Conservation (phyloP, 2,797 vertebrate species). For the Sebastes flavidus region DNA sequence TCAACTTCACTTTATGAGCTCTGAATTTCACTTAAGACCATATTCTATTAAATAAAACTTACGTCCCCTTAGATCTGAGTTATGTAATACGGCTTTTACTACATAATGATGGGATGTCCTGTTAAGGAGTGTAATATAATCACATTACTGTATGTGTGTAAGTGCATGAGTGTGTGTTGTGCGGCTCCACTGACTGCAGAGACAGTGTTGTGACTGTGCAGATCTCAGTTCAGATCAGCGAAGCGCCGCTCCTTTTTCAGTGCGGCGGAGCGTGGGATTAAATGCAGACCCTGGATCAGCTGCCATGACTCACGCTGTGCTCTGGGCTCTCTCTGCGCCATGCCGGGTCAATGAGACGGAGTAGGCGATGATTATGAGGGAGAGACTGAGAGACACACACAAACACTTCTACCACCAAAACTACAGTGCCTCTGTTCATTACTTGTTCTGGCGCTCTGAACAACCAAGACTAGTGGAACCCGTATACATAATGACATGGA, state of each 20-base stretch:
- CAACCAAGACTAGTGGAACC: constrained; percentile 4
- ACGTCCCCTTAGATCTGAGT: background rate
- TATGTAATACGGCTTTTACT: background rate
- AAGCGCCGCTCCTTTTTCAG: constrained; percentile 45
- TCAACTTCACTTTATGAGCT: background rate
- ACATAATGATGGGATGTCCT: background rate
- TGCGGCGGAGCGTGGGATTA: constrained; percentile 64
- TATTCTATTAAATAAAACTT: background rate
- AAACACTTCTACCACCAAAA: constrained; percentile 1
- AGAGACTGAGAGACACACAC: background rate
- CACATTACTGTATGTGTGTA: background rate
- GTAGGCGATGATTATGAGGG: constrained; percentile 53
- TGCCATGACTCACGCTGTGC: constrained; percentile 53
- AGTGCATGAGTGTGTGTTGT: background rate
- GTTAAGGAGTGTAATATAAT: background rate
- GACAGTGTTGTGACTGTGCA: constrained; percentile 35
- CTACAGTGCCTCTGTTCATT: constrained; percentile 1
- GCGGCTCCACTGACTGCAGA: constrained; percentile 11
- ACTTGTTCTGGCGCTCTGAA: constrained; percentile 14
- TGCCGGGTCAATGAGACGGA: constrained; percentile 59
- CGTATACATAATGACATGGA: background rate
- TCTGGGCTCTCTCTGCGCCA: constrained; percentile 44
- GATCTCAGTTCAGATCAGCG: constrained; percentile 53
- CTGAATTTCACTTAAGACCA: background rate
- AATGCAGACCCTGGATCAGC: constrained; percentile 67